phyloP scores from a whole-genome alignment of 2,113 vertebrate species.

The Empidonax alnorum region DNA sequence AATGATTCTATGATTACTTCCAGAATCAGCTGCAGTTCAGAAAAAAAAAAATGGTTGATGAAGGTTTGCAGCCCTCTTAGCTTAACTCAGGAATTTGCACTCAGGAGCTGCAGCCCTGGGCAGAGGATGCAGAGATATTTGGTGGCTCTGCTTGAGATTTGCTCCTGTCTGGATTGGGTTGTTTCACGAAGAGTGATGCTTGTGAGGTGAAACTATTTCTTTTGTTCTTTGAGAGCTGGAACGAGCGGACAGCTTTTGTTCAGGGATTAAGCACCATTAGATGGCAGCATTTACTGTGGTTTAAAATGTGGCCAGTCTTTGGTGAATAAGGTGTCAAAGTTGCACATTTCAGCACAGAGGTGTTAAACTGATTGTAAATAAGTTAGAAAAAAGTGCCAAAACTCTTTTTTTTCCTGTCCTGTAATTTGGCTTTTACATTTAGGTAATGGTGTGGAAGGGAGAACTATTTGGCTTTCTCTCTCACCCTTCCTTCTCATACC shows the following conservation, averaged over 20 bases:
- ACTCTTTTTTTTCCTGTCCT: neutral
- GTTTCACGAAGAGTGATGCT: neutral
- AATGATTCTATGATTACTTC: neutral
- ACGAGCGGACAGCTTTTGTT: neutral
- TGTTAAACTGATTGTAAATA: neutral
- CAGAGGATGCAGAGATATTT: neutral
- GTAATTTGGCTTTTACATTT: neutral
- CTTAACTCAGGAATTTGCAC: no score
- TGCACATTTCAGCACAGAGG: accelerated
- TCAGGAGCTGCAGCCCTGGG: neutral
- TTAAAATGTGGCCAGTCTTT: neutral
- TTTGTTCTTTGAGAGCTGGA: neutral
- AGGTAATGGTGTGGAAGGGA: no score
- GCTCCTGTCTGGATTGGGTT: neutral
- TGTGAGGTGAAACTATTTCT: neutral
- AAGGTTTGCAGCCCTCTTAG: neutral
- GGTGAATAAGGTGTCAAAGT: neutral
- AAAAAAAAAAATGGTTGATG: neutral
- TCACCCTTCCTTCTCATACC: no score
- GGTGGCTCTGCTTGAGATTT: no score
- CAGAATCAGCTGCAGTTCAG: neutral
- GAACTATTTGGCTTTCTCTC: no score
- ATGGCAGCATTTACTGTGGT: constrained; percentile 48
- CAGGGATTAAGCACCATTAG: neutral
- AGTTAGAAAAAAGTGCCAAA: neutral